Conservation (phyloP, 1,140 invertebrate species). For the Charaxes varanes region DNA sequence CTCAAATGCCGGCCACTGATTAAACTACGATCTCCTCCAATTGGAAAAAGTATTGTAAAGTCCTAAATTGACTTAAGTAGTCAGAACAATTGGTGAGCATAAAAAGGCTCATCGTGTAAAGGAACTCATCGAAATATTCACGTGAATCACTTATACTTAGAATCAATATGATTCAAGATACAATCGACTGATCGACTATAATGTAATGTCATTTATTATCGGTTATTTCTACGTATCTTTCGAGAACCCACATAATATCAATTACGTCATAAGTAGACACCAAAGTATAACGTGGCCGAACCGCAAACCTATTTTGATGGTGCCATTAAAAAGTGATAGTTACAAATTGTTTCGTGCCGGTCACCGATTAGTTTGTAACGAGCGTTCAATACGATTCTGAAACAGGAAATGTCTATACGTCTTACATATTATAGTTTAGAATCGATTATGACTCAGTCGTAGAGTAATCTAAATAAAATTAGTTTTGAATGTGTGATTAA, state of each 20-base stretch:
- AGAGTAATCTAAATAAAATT: too few relatives aligned
- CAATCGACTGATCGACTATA: slow-evolving; percentile 33
- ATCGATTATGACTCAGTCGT: too few relatives aligned
- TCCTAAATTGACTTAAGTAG: too few relatives aligned
- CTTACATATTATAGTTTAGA: too few relatives aligned
- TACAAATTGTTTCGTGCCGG: slow-evolving; percentile 41
- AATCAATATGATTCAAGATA: slow-evolving; percentile 15
- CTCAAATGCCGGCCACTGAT: too few relatives aligned
- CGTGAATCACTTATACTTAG: slow-evolving; percentile 11
- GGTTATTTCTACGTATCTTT: slow-evolving; percentile 27
- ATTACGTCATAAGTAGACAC: slow-evolving; percentile 40
- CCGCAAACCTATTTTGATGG: slow-evolving; percentile 58
- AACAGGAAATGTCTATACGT: slow-evolving; percentile 15
- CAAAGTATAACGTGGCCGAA: slow-evolving; percentile 49
- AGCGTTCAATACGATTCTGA: slow-evolving; percentile 1
- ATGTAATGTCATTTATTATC: slow-evolving; percentile 44
- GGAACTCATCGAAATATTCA: slow-evolving; percentile 18
- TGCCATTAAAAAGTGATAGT: slow-evolving; percentile 64
- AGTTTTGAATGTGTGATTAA: too few relatives aligned
- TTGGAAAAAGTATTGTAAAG: too few relatives aligned
- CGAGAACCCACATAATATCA: slow-evolving; percentile 50
- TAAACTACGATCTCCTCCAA: too few relatives aligned
- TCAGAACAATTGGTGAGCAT: not conserved
- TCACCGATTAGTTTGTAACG: slow-evolving; percentile 10
- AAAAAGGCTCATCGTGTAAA: not conserved